These are phyloP conservation scores for Trogon melanurus DNA, from an alignment of 2,113 vertebrate genomes.

Conservation along the genomic window DNA sequence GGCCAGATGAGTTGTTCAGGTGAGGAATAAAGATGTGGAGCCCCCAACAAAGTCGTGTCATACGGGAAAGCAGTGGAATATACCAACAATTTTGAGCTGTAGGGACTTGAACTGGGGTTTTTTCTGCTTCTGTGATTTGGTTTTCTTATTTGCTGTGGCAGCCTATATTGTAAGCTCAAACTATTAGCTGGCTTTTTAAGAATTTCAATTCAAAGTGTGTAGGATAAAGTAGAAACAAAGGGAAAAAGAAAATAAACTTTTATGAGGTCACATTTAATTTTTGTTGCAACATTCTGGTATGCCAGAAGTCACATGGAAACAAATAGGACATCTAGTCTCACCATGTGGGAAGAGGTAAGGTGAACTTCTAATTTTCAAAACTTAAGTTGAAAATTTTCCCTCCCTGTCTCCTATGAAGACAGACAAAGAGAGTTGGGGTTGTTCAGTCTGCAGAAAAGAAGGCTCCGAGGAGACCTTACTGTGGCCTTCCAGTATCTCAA, in stretches of 20 bases:
- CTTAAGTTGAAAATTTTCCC: background rate
- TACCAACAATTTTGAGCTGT: background rate
- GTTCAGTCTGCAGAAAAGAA: too few relatives aligned
- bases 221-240: background rate
- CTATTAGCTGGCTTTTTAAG: background rate
- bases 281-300: background rate
- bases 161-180: background rate
- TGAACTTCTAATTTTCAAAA: background rate
- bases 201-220: background rate
- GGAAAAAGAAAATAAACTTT: rapidly evolving
- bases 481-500: too few relatives aligned
- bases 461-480: too few relatives aligned
- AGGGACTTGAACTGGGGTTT: background rate
- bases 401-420: background rate
- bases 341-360: background rate
- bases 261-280: background rate
- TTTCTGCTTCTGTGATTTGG: background rate
- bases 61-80: background rate
- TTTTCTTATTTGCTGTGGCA: background rate
- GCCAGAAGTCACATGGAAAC: background rate
- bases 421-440: too few relatives aligned
- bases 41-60: background rate
- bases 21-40: background rate
- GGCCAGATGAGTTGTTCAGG: rapidly evolving
- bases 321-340: background rate